phyloP scores from a whole-genome alignment of 2,888 invertebrate species.

The Balanococcus diminutus region DNA sequence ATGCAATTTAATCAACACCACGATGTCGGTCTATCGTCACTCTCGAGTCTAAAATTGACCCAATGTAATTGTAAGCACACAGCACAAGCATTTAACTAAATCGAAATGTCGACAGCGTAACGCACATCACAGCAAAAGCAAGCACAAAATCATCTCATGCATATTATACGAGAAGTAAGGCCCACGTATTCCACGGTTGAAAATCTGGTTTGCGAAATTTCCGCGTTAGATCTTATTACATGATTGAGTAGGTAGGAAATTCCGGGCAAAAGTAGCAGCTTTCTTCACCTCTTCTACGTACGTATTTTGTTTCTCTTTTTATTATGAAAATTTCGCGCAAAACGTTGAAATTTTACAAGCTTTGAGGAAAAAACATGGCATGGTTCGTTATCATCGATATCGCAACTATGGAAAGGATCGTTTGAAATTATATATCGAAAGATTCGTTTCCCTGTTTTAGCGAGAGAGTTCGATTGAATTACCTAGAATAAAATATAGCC shows the following conservation, averaged over 20 bases:
- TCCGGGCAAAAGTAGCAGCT: not conserved
- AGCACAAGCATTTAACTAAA: not conserved
- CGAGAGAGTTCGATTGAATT: not conserved
- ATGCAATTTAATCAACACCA: constrained; percentile 1
- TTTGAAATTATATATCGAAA: not conserved
- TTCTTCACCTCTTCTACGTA: not conserved
- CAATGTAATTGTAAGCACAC: too few relatives aligned
- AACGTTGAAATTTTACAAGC: not conserved
- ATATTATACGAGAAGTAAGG: not conserved
- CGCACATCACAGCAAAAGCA: too few relatives aligned
- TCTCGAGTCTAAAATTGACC: not conserved
- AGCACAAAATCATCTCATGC: too few relatives aligned
- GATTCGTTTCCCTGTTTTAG: not conserved
- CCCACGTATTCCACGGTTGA: too few relatives aligned
- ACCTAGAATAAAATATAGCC: not conserved
- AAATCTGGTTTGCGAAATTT: not conserved
- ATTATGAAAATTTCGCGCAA: not conserved
- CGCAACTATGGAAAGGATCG: not conserved
- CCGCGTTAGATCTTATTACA: not conserved
- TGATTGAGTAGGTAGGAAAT: not conserved
- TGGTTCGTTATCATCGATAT: constrained; percentile 11
- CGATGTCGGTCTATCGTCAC: not conserved
- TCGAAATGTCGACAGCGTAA: not conserved
- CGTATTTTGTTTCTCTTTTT: not conserved
- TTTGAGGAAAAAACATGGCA: not conserved